These are phyloP conservation scores for Epistrophe grossulariae DNA, from an alignment of 2,888 invertebrate species.

Conservation along the genomic window DNA sequence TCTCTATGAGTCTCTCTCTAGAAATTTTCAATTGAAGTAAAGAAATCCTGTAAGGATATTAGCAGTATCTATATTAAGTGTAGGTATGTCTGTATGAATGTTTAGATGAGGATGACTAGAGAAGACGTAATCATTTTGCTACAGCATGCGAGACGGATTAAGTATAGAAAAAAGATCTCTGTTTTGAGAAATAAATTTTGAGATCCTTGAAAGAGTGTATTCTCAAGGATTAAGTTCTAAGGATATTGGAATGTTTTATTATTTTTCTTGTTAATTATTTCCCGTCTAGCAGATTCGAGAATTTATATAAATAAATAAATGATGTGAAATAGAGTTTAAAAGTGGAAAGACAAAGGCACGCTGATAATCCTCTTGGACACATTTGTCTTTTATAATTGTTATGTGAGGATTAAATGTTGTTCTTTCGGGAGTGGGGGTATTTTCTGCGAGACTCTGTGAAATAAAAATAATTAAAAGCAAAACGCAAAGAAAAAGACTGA, in stretches of 20 bases:
- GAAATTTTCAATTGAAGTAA: slow-evolving; percentile 19
- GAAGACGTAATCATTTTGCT: slow-evolving; percentile 68
- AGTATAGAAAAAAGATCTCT: slow-evolving; percentile 54
- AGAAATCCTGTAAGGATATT: slow-evolving; percentile 31
- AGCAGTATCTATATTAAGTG: neutral
- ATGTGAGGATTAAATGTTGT: slow-evolving; percentile 71
- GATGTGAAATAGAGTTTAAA: slow-evolving; percentile 34
- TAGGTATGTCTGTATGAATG: neutral
- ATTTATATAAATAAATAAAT: slow-evolving; percentile 62
- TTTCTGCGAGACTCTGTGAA: neutral
- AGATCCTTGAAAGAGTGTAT: slow-evolving; percentile 39
- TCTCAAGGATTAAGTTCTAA: slow-evolving; percentile 39
- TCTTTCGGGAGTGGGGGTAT: neutral
- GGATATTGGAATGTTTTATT: slow-evolving; percentile 62
- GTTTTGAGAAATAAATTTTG: slow-evolving; percentile 53
- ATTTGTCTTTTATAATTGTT: slow-evolving; percentile 75
- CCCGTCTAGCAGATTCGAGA: slow-evolving; percentile 65
- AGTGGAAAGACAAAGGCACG: slow-evolving; percentile 38
- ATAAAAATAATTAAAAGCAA: neutral
- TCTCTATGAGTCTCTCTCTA: slow-evolving; percentile 13
- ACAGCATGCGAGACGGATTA: slow-evolving; percentile 70
- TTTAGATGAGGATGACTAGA: slow-evolving; percentile 59
- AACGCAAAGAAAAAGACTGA: neutral
- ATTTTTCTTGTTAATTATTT: slow-evolving; percentile 65
- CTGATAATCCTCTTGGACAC: slow-evolving; percentile 52